Conservation (phyloP, 1,140 invertebrate genomes). For the Drosophila tsacasi region DNA sequence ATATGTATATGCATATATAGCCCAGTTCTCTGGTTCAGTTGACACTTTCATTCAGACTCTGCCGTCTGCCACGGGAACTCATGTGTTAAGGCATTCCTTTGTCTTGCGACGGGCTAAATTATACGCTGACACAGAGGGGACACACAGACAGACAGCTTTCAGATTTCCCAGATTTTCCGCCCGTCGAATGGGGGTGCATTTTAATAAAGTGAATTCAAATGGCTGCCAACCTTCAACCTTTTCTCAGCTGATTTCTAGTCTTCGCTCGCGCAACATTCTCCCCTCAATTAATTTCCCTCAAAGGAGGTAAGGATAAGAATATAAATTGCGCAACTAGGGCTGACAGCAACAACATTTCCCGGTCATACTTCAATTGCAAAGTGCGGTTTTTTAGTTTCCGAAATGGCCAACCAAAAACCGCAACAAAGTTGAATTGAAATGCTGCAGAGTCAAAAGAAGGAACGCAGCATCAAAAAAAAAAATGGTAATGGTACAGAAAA, state of each 20-base stretch:
- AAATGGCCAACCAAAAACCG: conserved; percentile 48
- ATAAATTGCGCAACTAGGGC: conserved; percentile 37
- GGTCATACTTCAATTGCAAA: conserved; percentile 48
- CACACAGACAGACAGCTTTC: conserved; percentile 2
- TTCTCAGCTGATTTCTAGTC: conserved; percentile 3
- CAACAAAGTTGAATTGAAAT: conserved; percentile 53
- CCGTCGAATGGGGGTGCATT: conserved; percentile 6
- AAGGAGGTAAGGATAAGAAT: conserved; percentile 19
- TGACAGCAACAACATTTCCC: conserved; percentile 27
- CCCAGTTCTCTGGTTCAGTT: conserved; percentile 26
- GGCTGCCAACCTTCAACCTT: conserved; percentile 14
- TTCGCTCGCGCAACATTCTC: not conserved
- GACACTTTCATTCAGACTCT: conserved; percentile 59
- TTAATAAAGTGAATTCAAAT: conserved; percentile 36
- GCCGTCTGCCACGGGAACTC: conserved; percentile 14
- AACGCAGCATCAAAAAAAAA: not conserved
- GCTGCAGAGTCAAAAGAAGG: conserved; percentile 25
- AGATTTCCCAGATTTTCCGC: conserved; percentile 4
- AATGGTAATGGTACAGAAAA: conserved; percentile 18
- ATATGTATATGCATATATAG: conserved; percentile 13
- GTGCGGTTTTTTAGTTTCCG: conserved; percentile 42
- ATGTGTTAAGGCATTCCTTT: conserved; percentile 50
- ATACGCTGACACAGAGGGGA: conserved; percentile 37
- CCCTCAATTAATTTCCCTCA: conserved; percentile 26
- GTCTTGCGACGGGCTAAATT: conserved; percentile 36